A percentile compares a stretch with the other conserved stretches of the same genome.
phyloP scores from a whole-genome alignment of 53 echinoderm and acorn worm species.

The Actinopyga echinites region DNA sequence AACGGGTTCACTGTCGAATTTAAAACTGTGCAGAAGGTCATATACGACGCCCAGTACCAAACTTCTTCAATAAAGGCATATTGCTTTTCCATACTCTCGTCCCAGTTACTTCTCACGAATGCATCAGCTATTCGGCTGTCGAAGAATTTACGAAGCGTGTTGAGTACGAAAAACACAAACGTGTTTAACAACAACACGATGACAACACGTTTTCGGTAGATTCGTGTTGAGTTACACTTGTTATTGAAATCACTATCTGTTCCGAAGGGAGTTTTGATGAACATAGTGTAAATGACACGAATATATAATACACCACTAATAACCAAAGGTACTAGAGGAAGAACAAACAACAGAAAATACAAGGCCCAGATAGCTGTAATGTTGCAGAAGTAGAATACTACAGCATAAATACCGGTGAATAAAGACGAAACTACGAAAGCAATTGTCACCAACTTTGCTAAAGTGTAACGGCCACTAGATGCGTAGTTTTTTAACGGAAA shows the following conservation, averaged over 20 bases:
- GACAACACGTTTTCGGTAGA: not conserved
- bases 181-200: not conserved
- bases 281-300: not conserved
- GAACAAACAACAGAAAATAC: not conserved
- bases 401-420: not conserved
- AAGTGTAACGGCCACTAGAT: not conserved
- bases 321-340: not conserved
- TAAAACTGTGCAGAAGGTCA: conserved; percentile 10
- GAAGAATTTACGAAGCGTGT: not conserved
- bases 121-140: not conserved
- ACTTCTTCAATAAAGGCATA: not conserved
- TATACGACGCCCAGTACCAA: conserved; percentile 19
- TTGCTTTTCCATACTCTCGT: too few species aligned
- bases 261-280: not conserved
- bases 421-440: not conserved
- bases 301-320: not conserved
- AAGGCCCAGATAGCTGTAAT: not conserved
- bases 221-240: not conserved
- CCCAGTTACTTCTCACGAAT: not conserved
- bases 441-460: not conserved
- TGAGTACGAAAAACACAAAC: not conserved
- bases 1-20: conserved; percentile 29
- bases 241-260: not conserved
- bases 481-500: not conserved
- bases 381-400: not conserved